Evolutionary conservation across 1,140 invertebrate genomes (phyloP).

Genomic region (Asobara japonica): DNA sequence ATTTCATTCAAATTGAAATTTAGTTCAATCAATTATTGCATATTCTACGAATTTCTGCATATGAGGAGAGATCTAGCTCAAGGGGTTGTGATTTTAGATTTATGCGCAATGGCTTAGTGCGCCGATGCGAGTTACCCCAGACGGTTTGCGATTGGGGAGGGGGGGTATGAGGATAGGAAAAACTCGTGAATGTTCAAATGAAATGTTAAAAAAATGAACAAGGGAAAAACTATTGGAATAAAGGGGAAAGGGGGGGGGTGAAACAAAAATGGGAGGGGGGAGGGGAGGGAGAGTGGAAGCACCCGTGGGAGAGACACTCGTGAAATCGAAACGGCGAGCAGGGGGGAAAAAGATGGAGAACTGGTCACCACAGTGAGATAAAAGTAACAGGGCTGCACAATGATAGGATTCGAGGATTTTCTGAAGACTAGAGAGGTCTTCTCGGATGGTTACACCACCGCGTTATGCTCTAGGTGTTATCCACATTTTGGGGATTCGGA

Average conservation of each 20-base stretch:
- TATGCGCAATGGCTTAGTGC: no score
- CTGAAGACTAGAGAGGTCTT: not conserved
- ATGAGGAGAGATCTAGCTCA: no score
- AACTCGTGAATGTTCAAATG: conserved; percentile 13
- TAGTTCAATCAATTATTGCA: no score
- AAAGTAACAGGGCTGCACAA: conserved; percentile 16
- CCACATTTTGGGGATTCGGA: not conserved
- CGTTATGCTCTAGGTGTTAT: conserved; percentile 1
- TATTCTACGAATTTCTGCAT: not conserved
- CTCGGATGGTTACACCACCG: not conserved
- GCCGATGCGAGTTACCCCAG: no score
- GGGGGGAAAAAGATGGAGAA: not conserved
- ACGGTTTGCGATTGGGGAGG: no score
- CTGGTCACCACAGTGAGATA: not conserved
- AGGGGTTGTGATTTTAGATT: no score
- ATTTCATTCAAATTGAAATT: no score
- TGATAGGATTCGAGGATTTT: conserved; percentile 11
- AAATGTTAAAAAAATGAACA: not conserved
- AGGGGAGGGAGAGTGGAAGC: not conserved
- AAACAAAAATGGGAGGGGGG: conserved; percentile 23
- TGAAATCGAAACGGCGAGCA: conserved; percentile 32
- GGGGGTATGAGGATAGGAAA: conserved; percentile 20
- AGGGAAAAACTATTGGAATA: not conserved
- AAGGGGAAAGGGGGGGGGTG: conserved; percentile 26
- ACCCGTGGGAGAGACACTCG: conserved; percentile 36